Evolutionary conservation across 2,113 vertebrate species (phyloP).

Genomic region (Otus sunia): DNA sequence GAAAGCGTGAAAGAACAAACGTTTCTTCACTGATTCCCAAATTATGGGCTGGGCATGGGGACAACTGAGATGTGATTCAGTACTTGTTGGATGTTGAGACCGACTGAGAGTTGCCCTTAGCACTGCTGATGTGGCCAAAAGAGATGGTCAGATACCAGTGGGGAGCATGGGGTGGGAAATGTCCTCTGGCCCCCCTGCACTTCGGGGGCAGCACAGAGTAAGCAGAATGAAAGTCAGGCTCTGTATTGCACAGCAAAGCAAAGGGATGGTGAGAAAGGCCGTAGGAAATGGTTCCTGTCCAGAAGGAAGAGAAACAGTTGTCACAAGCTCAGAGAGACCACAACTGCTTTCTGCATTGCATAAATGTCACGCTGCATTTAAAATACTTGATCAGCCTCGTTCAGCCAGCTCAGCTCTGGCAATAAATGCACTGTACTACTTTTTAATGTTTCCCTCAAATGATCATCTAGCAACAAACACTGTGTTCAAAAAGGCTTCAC

Average conservation of each 20-base stretch:
- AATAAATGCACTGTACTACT: background rate
- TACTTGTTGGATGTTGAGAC: background rate
- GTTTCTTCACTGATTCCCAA: background rate
- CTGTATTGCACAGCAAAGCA: background rate
- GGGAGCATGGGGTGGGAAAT: background rate
- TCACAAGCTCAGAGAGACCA: background rate
- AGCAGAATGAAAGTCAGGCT: background rate
- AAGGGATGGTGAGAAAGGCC: background rate
- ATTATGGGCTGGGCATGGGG: background rate
- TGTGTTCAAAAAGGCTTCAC: background rate
- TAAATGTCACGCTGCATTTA: background rate
- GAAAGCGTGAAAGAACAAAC: background rate
- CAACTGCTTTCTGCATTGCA: background rate
- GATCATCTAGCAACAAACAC: background rate
- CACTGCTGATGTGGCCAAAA: background rate
- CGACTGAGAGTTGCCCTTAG: background rate
- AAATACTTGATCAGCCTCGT: background rate
- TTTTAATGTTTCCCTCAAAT: background rate
- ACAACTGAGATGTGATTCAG: background rate
- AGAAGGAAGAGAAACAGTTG: background rate
- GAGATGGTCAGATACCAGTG: background rate
- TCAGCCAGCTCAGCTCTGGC: background rate
- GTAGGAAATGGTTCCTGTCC: background rate
- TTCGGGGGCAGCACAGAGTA: background rate
- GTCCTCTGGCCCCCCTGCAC: background rate